Evolutionary conservation across 2,888 invertebrate species (phyloP).

Genomic region (Drosophila dives): DNA sequence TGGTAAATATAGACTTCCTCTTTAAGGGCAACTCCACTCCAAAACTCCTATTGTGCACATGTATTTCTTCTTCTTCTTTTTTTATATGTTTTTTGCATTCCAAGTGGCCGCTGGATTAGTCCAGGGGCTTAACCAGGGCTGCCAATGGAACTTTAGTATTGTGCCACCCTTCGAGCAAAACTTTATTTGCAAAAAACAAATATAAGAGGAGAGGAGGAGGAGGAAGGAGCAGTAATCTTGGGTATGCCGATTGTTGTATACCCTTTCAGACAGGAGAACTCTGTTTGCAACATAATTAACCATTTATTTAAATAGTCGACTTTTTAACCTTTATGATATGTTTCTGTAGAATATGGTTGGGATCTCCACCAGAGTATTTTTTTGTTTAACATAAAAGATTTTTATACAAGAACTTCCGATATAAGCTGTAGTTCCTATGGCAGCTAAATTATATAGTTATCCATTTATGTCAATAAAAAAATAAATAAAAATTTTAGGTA

Average conservation of each 20-base stretch:
- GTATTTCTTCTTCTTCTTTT: conserved; percentile 16
- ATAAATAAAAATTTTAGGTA: background rate
- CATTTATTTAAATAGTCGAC: background rate
- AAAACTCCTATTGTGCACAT: conserved; percentile 37
- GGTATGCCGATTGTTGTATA: background rate
- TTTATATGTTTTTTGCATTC: conserved; percentile 8
- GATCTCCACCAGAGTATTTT: no score
- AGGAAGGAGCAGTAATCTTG: background rate
- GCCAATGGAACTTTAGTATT: conserved; percentile 13
- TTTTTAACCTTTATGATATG: no score
- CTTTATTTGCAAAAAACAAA: conserved; percentile 34
- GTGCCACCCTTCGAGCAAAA: conserved; percentile 38
- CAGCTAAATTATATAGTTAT: no score
- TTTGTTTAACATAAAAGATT: background rate
- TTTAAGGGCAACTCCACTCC: conserved; percentile 35
- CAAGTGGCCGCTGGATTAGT: conserved; percentile 39
- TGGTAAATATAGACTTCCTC: conserved; percentile 66
- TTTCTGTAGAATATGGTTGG: no score
- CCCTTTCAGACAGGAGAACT: background rate
- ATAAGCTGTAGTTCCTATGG: background rate
- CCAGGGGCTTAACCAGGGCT: conserved; percentile 3
- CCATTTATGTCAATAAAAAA: no score
- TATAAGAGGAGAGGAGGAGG: background rate
- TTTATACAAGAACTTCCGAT: background rate
- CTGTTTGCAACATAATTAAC: accelerated